Evolutionary conservation across 1,140 invertebrate genomes (phyloP), one percentile per base, ranked within the genome.

Genomic region (Halesus radiatus): DNA sequence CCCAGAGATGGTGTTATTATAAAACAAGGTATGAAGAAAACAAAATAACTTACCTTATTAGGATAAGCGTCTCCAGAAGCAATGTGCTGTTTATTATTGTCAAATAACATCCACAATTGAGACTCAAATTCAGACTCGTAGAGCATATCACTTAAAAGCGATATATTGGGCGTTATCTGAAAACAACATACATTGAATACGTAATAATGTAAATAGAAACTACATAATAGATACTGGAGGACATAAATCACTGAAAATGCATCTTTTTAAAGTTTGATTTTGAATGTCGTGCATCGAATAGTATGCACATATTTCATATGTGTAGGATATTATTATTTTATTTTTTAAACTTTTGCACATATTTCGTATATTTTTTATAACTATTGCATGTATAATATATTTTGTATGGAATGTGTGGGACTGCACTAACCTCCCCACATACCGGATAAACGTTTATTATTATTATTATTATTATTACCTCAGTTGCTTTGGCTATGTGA

Each of bases 71-170:
- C 97, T 16, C 97, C 98, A 79, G 93, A 92, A 70, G 92, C 92
- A 76, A 99, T 87, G 22, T 95, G 89, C 84, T 97, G 95, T 88
- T 99, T 99, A 87, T 98, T 98, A n/a, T 90, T 87, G 89, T 98
- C 96, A 89, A 96, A 99, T 73, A 99, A 85, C 94, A 98, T 96
- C 97, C 98, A 99, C 85, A 99, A 91, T 89, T 99, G 97, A 5
- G 96, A 96, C 88, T 99, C 97, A 87, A 95, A 98, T 88, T 98
- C 96, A 4, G 94, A 95, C 88, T 99, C 98, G 87, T 99, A 99
- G 8, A 99, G 90, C 83, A 96, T 90, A 85, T 97, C 93, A 87
- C 94, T 96, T 10, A 99, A 90, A 64, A 97, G 85, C 1, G 96
- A 92, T 80, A 94, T 92, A 85, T 95, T 94, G 10, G 95, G 93